Conservation (phyloP, 2,888 invertebrate species). For the Rotaria sp. region DNA sequence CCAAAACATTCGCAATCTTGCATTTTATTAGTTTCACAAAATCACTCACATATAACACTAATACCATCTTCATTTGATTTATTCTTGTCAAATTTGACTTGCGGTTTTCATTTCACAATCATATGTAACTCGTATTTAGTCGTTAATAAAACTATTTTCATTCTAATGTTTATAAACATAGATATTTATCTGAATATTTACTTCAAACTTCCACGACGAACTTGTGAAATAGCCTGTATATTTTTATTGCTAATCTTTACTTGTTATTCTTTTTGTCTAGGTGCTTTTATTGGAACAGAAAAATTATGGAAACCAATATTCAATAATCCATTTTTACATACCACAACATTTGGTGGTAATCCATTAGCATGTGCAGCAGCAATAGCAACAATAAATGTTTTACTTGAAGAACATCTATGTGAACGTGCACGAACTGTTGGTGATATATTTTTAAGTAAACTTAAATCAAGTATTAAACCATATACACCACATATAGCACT, state of each 20-base stretch:
- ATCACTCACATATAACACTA: no score
- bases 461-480: not conserved
- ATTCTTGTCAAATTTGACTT: no score
- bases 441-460: constrained; percentile 8
- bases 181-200: not conserved
- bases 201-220: no score
- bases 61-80: no score
- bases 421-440: not conserved
- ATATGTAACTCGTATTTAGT: no score
- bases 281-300: constrained; percentile 2
- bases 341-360: constrained; percentile 27
- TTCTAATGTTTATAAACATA: not conserved
- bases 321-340: constrained; percentile 23
- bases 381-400: not conserved
- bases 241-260: not conserved
- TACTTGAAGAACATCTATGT: not conserved
- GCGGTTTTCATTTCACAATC: no score
- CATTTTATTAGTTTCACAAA: no score
- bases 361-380: constrained; percentile 27
- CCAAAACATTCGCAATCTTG: no score
- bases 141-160: no score
- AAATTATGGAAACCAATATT: not conserved
- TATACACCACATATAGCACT: not conserved
- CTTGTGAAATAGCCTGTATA: no score
- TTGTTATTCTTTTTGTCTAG: not conserved